These are phyloP conservation scores for Brachyrhaphis roseni DNA, from an alignment of 2,797 vertebrate genomes.

Conservation along the genomic window DNA sequence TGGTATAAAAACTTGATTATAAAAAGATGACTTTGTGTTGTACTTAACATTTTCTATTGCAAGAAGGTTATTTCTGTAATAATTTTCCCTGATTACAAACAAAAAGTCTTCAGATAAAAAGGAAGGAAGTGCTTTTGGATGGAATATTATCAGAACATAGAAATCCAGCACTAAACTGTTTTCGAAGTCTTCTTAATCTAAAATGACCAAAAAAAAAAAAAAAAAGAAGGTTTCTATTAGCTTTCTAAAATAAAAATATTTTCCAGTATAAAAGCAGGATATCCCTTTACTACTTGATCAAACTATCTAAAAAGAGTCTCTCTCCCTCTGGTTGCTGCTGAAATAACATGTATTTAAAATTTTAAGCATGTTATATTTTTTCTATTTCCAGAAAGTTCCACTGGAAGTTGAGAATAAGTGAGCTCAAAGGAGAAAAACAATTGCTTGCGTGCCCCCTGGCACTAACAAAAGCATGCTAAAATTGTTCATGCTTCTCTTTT, in stretches of 20 bases:
- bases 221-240: not conserved
- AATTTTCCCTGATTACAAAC: too few species aligned
- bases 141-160: too few species aligned
- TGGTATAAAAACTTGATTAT: too few species aligned
- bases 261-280: not conserved
- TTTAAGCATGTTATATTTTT: slow-evolving; percentile 14
- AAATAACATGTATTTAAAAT: not conserved
- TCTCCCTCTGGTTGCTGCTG: too few species aligned
- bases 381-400: slow-evolving; percentile 21
- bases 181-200: not conserved
- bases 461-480: slow-evolving; percentile 31
- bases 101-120: too few species aligned
- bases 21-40: too few species aligned
- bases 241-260: not conserved
- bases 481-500: slow-evolving; percentile 30
- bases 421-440: slow-evolving; percentile 49
- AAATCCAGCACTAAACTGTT: not conserved
- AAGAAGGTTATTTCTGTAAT: too few species aligned
- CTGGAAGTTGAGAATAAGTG: slow-evolving; percentile 54
- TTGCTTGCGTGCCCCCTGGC: slow-evolving; percentile 40
- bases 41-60: too few species aligned
- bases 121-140: too few species aligned
- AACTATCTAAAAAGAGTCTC: not conserved
- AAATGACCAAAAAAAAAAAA: not conserved
- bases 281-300: not conserved